Base-by-base conservation (phyloP, 2,797 vertebrate species). In the Ctenosaura bakeri region DNA sequence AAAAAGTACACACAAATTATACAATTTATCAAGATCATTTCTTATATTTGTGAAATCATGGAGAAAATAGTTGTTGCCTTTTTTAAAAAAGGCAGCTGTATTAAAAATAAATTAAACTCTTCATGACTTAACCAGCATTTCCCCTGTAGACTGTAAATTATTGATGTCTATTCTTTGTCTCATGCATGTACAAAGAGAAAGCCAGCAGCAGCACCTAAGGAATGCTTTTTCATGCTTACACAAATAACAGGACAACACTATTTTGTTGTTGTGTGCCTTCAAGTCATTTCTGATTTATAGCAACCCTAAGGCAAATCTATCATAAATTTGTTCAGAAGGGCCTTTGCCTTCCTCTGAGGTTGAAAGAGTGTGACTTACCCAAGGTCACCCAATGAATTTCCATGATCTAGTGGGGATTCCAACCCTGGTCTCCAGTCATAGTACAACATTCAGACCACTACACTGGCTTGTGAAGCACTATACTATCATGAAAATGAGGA, bases 51-150 rank as follows among this genome's bases (percentile, higher is more conserved):
- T 77, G n/a, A 52, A 66, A 83, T 66, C 35, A 66, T n/a, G 8
- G 64, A 10, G 13, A 79, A 69, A 87, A 81, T 46, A 14, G 5
- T 0, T 5, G 6, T 16, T 35, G 20, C 66, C n/a, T 56, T 71
- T 66, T 71, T 32, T 85, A 32, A 12, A 71, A 71, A 74, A 56
- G 50, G 14, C n/a, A 4, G 52, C 16, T 71, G 64, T 82, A 7
- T 90, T 46, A 89, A 85, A 88, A 85, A 85, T 64, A 35, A 52
- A 82, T 54, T 38, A 62, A 81, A 76, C 62, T 76, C 56, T 24
- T 32, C n/a, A 26, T 20, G 16, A 14, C 42, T 35, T 64, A 0
- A 62, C 16, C 38, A 56, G 24, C 38, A 78, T 69, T 85, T 62
- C 22, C 18, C 46, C 22, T 52, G 38, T 52, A 86, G 59, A 56